Evolutionary conservation across 2,113 vertebrate genomes (phyloP).

Genomic region (Cheilinus undulatus): DNA sequence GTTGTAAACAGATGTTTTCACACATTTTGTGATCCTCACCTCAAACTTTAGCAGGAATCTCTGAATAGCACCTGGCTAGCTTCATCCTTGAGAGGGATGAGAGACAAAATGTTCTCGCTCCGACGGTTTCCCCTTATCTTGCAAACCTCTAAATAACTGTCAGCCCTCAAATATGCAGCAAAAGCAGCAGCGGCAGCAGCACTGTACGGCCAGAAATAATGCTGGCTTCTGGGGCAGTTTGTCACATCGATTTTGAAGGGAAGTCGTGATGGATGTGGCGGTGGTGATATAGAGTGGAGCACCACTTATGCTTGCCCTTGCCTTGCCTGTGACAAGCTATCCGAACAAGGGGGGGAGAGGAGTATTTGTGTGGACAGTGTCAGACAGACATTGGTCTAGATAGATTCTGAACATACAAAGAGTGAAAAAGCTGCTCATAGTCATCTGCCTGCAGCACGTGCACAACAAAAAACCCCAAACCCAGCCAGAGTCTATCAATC

Average conservation of each 20-base stretch:
- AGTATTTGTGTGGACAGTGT: constrained; percentile 22
- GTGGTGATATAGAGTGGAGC: constrained; percentile 48
- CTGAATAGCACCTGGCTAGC: constrained; percentile 11
- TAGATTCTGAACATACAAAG: constrained; percentile 25
- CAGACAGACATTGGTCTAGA: constrained; percentile 21
- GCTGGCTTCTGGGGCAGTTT: constrained; percentile 67
- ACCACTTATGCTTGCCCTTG: constrained; percentile 64
- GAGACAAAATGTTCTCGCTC: constrained; percentile 36
- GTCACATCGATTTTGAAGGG: constrained; percentile 69
- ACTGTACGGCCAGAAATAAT: constrained; percentile 60
- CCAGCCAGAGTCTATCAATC: constrained; percentile 39
- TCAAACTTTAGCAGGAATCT: background rate
- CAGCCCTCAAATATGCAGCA: constrained; percentile 61
- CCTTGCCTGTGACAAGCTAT: constrained; percentile 59
- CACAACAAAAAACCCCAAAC: constrained; percentile 25
- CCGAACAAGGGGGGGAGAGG: constrained; percentile 20
- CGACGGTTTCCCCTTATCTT: constrained; percentile 58
- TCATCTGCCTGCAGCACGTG: constrained; percentile 11
- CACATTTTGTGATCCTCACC: background rate
- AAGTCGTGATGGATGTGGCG: constrained; percentile 66
- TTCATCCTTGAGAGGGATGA: constrained; percentile 21
- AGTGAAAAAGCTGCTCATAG: constrained; percentile 9
- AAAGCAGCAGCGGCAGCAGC: constrained; percentile 30
- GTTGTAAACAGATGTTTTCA: constrained; percentile 1
- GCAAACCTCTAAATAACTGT: constrained; percentile 50